Conservation (phyloP, 1,140 invertebrate species). For the Hyposmocoma kahamanoa region DNA sequence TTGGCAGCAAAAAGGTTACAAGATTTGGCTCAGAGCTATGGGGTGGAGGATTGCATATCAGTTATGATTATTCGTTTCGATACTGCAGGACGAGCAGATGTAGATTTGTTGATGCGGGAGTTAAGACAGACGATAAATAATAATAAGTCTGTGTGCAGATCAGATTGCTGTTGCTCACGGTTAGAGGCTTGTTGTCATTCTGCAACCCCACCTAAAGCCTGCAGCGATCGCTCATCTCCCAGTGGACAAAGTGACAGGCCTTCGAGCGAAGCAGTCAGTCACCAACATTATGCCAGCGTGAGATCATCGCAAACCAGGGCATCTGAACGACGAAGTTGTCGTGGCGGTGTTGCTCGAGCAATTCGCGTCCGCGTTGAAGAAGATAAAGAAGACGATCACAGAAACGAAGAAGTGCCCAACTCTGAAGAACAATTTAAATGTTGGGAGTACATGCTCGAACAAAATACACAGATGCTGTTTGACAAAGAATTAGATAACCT, state of each 20-base stretch:
- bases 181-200: slow-evolving; percentile 77
- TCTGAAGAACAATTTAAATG: slow-evolving; percentile 92
- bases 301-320: slow-evolving; percentile 44
- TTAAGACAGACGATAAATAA: slow-evolving; percentile 79
- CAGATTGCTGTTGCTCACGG: slow-evolving; percentile 78
- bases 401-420: slow-evolving; percentile 41
- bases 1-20: slow-evolving; percentile 86
- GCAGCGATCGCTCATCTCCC: slow-evolving; percentile 83
- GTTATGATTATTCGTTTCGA: slow-evolving; percentile 84
- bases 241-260: slow-evolving; percentile 87
- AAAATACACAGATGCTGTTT: slow-evolving; percentile 91
- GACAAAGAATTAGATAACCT: slow-evolving; percentile 91
- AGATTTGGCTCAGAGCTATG: slow-evolving; percentile 88
- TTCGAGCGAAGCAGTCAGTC: slow-evolving; percentile 45
- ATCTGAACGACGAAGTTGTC: slow-evolving; percentile 72
- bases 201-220: slow-evolving; percentile 61
- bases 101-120: slow-evolving; percentile 84
- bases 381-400: slow-evolving; percentile 78
- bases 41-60: slow-evolving; percentile 86
- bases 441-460: slow-evolving; percentile 94
- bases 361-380: slow-evolving; percentile 75
- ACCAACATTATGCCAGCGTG: slow-evolving; percentile 62
- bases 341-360: slow-evolving; percentile 75
- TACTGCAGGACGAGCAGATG: slow-evolving; percentile 75
- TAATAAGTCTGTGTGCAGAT: slow-evolving; percentile 72